Evolutionary conservation across 1,140 invertebrate genomes (phyloP), one percentile per base, ranked within the genome.

Genomic region (Metaphire vulgaris): DNA sequence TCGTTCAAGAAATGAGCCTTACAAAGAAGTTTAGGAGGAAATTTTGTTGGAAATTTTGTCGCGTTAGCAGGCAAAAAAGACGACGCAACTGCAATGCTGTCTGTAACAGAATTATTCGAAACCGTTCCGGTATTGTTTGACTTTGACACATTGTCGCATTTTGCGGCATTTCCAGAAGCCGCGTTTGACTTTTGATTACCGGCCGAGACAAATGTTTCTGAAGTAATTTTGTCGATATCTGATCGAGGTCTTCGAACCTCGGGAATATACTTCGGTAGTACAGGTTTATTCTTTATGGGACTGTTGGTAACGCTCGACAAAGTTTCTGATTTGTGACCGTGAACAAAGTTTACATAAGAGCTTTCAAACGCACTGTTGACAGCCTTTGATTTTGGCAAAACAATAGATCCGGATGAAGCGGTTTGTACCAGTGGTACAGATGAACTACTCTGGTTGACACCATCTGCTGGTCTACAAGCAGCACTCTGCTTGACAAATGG

Each of bases 251-350:
- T 72, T 28, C 79, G 80, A 0, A 83, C 81, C 75, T 84, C 83
- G 26, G 83, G 83, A 68, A 83, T 83, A 78, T 84, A 84, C 70
- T 85, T 85, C 75, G 84, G 83, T 74, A 83, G 73, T 72, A 81
- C 80, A 65, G 84, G 84, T 79, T 81, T 81, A 74, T 84, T 83
- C 32, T 79, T 79, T 56, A 84, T 78, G 26, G 80, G 79, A 75
- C 81, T 79, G 69, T 79, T 81, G 74, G 81, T 84, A 16, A 84
- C 81, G 78, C 84, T 84, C 21, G 83, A 84, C 74, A 85, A 77
- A 14, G 84, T 85, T 76, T 85, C 84, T 41, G 82, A 81, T 76
- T 84, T 85, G 66, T 84, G 83, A 33, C 84, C 84, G 74, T 83
- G 81, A 31, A 85, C 78, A 76, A 84, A 85, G 76, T 79, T 84